Conservation (phyloP, 2,888 invertebrate genomes). For the Muscina levida region DNA sequence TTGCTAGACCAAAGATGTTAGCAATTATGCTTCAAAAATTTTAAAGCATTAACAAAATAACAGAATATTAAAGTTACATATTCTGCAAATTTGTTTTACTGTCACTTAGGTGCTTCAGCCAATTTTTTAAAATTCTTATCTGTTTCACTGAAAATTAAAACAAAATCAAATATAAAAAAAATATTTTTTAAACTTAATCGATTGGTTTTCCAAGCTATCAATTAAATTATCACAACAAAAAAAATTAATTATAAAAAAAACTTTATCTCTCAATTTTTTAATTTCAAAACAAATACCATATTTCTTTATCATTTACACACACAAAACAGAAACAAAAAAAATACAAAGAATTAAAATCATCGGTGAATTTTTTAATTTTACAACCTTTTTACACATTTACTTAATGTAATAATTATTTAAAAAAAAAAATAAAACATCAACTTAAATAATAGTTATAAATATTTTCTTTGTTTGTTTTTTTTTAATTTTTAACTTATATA, state of each 20-base stretch:
- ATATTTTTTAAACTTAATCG: no score
- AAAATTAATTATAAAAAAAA: neutral
- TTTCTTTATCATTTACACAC: neutral
- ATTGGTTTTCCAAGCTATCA: no score
- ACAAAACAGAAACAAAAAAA: neutral
- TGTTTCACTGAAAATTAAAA: no score
- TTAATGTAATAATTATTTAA: conserved; percentile 16
- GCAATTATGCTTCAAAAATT: no score
- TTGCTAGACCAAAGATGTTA: no score
- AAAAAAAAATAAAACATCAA: conserved; percentile 20
- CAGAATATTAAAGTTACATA: no score
- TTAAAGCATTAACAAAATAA: no score
- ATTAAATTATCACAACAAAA: no score
- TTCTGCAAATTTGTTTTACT: no score
- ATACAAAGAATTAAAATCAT: conserved; percentile 1
- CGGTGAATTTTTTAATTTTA: conserved; percentile 25
- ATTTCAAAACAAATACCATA: neutral
- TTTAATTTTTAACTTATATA: neutral
- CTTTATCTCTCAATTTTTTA: neutral
- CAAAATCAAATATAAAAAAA: no score
- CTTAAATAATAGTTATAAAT: neutral
- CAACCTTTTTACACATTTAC: conserved; percentile 58
- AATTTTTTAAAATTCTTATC: no score
- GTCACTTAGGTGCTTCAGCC: no score
- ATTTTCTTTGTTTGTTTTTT: neutral